phyloP scores from a whole-genome alignment of 2,888 invertebrate species.

The Dorcus parallelipipedus region DNA sequence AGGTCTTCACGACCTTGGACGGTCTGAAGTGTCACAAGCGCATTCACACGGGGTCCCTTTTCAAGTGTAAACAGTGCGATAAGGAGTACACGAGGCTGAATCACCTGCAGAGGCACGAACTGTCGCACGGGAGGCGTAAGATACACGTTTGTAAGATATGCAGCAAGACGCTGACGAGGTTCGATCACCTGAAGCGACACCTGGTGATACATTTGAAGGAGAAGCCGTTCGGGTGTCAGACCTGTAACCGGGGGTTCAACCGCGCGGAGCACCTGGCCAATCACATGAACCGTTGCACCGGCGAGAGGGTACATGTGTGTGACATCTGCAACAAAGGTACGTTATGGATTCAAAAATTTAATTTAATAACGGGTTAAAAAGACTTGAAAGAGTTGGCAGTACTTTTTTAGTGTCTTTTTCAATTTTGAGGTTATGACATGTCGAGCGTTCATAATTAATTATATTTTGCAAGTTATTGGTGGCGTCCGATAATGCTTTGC shows the following conservation, averaged over 20 bases:
- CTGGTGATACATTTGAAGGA: constrained; percentile 46
- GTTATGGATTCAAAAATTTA: too few relatives aligned
- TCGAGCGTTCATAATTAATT: too few relatives aligned
- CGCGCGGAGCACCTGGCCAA: constrained; percentile 44
- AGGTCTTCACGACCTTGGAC: constrained; percentile 45
- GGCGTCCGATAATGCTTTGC: too few relatives aligned
- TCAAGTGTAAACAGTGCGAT: constrained; percentile 46
- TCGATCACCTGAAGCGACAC: constrained; percentile 47
- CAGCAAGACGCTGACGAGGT: constrained; percentile 44
- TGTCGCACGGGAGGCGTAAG: constrained; percentile 41
- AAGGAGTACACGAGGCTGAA: constrained; percentile 44
- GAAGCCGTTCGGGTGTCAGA: constrained; percentile 45
- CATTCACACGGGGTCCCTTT: constrained; percentile 41
- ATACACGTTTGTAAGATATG: constrained; percentile 48
- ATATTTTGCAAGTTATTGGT: too few relatives aligned
- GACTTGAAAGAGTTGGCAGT: not conserved
- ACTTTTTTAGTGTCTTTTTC: too few relatives aligned
- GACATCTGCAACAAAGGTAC: constrained; percentile 48
- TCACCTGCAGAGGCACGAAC: constrained; percentile 45
- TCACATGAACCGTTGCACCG: constrained; percentile 45
- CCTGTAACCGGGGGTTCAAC: constrained; percentile 47
- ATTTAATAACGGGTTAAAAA: too few relatives aligned
- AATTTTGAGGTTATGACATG: too few relatives aligned
- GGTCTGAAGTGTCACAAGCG: constrained; percentile 42
- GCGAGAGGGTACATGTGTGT: constrained; percentile 48